Evolutionary conservation across 2,888 invertebrate genomes (phyloP), one percentile per base, ranked within the genome.

Genomic region (Heliconius charithonia): DNA sequence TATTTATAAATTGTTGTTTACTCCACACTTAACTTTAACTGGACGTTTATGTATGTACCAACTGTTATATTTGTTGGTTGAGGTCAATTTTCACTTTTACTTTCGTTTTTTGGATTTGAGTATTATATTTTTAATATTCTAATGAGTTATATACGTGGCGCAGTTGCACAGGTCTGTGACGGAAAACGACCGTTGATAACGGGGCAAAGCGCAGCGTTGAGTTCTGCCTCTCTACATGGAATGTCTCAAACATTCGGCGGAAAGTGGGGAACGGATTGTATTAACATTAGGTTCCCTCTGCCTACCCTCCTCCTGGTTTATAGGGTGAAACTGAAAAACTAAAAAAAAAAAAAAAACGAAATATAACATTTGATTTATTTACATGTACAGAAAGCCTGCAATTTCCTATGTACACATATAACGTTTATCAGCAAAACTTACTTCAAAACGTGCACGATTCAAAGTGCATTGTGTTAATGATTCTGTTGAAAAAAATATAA

Each of bases 1-100:
- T 74, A 74, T 72, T 72, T 72, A 45, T 74, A 65, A 63, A 74
- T 63, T 65, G 65, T 74, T 74, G 65, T 74, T 74, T 65, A 74
- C 74, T 63, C 22, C 19, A 12, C 45, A 63, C 45, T 63, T 41
- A 74, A 27, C 29, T 27, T 65, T 45, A 62, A 74, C 41, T 45
- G 41, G 22, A 45, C 13, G 62, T 74, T 65, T 63, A 63, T 63
- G 72, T 72, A 25, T 59, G 32, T 56, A 16, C 59, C 59, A 59
- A 59, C 3, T n/a, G 9, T 27, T 41, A 9, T 41, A 19, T 65
- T 73, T 27, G 37, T 65, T 63, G 45, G 29, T 22, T 25, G 27
- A 7, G 10, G 41, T 51, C 0, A 22, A 51, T 51, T 51, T 51
- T 51, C 19, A 51, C 0, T 51, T 51, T 51, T 22, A 51, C 22